Evolutionary conservation across 2,797 vertebrate species (phyloP).

Genomic region (Peromyscus eremicus): DNA sequence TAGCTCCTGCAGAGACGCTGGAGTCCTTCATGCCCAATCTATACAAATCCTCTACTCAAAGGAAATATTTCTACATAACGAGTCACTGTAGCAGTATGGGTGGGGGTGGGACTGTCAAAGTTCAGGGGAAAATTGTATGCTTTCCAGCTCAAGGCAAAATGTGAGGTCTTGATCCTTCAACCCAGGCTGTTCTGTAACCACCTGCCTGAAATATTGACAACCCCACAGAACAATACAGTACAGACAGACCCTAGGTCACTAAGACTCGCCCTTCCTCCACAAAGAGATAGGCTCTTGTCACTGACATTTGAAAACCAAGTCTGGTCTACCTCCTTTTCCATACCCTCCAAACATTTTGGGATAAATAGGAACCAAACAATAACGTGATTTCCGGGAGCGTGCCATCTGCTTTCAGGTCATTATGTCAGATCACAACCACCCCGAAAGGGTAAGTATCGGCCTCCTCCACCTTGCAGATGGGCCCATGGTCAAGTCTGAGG

Average conservation of each 20-base stretch:
- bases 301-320: background rate
- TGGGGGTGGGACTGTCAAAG: background rate
- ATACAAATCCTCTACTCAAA: background rate
- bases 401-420: background rate
- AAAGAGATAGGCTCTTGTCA: background rate
- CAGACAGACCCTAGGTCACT: background rate
- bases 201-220: background rate
- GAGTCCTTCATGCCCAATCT: background rate
- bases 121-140: background rate
- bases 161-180: background rate
- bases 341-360: background rate
- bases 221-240: background rate
- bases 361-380: background rate
- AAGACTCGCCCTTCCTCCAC: background rate
- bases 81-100: background rate
- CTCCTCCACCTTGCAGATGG: background rate
- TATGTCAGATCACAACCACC: background rate
- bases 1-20: background rate
- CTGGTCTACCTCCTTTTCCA: background rate
- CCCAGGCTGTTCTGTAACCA: background rate
- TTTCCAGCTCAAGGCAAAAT: constrained; percentile 10
- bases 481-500: background rate
- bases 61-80: background rate
- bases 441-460: background rate
- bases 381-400: background rate